phyloP scores from a whole-genome alignment of 2,797 vertebrate genomes.

The Acrocephalus scirpaceus region DNA sequence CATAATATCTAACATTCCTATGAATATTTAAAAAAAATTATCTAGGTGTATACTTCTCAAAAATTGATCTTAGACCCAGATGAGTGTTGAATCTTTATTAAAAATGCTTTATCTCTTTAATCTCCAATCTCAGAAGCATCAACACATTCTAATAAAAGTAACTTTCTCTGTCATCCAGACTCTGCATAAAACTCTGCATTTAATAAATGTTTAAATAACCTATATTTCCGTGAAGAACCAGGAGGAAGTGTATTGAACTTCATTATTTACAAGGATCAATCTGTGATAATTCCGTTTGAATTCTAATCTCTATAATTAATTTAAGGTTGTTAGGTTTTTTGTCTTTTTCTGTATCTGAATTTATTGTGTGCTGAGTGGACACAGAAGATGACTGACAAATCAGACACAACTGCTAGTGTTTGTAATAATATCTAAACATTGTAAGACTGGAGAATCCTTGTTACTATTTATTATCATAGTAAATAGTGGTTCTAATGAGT shows the following conservation, averaged over 20 bases:
- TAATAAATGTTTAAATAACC: background rate
- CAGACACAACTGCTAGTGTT: background rate
- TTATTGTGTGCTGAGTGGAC: background rate
- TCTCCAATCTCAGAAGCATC: background rate
- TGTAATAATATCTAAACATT: background rate
- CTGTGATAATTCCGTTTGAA: background rate
- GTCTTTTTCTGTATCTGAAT: background rate
- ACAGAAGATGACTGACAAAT: background rate
- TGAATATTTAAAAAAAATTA: background rate
- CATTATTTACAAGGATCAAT: background rate
- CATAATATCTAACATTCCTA: background rate
- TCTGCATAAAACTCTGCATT: background rate
- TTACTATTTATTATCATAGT: background rate
- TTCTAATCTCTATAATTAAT: background rate
- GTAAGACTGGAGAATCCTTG: background rate
- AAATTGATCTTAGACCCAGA: background rate
- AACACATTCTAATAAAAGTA: background rate
- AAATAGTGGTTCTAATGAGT: background rate
- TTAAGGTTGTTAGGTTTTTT: background rate
- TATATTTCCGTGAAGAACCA: background rate
- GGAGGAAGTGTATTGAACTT: background rate
- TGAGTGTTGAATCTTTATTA: background rate
- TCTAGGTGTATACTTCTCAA: background rate
- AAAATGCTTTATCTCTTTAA: background rate
- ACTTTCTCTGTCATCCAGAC: background rate